These are phyloP conservation scores for Nycticebus coucang DNA, from an alignment of 2,113 vertebrate species.

Conservation along the genomic window DNA sequence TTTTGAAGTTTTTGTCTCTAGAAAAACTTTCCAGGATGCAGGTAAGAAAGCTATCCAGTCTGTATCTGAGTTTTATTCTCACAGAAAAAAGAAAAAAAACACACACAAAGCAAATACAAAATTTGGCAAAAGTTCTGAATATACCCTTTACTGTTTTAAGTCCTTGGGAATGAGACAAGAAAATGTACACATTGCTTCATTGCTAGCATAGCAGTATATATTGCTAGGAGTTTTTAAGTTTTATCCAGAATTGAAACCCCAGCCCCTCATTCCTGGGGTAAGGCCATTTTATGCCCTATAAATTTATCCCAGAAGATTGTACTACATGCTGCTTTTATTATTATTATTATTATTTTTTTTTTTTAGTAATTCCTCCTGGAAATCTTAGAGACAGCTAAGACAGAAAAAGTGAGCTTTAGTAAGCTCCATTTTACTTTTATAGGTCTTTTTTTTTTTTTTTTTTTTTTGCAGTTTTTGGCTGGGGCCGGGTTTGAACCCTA, in stretches of 20 bases:
- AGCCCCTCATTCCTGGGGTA: neutral
- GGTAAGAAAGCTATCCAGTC: neutral
- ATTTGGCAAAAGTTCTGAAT: neutral
- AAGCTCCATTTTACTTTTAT: neutral
- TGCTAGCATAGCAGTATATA: neutral
- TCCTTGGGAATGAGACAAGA: neutral
- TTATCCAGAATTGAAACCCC: neutral
- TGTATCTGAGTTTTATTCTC: neutral
- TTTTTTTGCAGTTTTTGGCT: no score
- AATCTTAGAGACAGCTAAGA: neutral
- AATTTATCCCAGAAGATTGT: neutral
- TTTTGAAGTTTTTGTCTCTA: slow-evolving; percentile 10
- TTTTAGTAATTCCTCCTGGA: slow-evolving; percentile 15
- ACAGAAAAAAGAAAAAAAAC: neutral
- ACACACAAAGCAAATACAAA: neutral
- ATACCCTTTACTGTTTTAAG: neutral
- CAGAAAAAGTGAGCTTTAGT: slow-evolving; percentile 12
- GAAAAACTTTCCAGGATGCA: neutral
- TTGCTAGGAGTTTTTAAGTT: neutral
- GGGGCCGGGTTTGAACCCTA: no score
- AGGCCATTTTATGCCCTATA: neutral
- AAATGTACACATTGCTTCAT: neutral
- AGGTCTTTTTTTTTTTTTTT: no score
- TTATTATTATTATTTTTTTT: no score
- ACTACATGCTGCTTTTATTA: neutral